phyloP scores from a whole-genome alignment of 2,888 invertebrate species.

The Volucella inanis region DNA sequence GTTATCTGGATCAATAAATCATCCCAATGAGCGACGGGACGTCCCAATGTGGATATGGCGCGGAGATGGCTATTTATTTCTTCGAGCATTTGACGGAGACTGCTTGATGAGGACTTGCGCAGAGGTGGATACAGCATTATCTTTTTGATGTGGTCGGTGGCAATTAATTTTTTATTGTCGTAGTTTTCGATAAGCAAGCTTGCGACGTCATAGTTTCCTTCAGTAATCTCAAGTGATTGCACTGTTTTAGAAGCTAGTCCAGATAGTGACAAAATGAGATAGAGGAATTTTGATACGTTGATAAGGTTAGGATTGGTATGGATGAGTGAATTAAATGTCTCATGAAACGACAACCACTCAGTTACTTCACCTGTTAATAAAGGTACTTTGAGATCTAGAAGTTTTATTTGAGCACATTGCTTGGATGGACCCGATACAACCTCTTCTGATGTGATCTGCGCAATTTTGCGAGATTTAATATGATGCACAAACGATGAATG shows the following conservation, averaged over 20 bases:
- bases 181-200: slow-evolving; percentile 1
- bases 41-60: too few relatives aligned
- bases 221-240: slow-evolving; percentile 28
- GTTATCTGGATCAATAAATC: too few relatives aligned
- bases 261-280: slow-evolving; percentile 16
- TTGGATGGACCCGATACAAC: slow-evolving; percentile 16
- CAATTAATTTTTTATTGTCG: slow-evolving; percentile 3
- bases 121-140: slow-evolving; percentile 19
- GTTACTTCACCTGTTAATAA: slow-evolving; percentile 28
- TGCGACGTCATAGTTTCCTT: slow-evolving; percentile 24
- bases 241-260: slow-evolving; percentile 11
- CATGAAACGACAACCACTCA: slow-evolving; percentile 22
- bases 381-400: slow-evolving; percentile 30
- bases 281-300: slow-evolving; percentile 15
- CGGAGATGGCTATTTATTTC: slow-evolving; percentile 17
- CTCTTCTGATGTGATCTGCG: not conserved
- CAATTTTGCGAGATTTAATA: slow-evolving; percentile 7
- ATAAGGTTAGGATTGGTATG: slow-evolving; percentile 12
- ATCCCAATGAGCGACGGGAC: slow-evolving; percentile 25
- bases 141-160: slow-evolving; percentile 12
- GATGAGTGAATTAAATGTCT: slow-evolving; percentile 29
- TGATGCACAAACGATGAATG: slow-evolving; percentile 4
- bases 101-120: slow-evolving; percentile 7
- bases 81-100: not conserved
- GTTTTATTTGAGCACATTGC: slow-evolving; percentile 5